Evolutionary conservation across 2,113 vertebrate genomes (phyloP).

Genomic region (Phyllopteryx taeniolatus): DNA sequence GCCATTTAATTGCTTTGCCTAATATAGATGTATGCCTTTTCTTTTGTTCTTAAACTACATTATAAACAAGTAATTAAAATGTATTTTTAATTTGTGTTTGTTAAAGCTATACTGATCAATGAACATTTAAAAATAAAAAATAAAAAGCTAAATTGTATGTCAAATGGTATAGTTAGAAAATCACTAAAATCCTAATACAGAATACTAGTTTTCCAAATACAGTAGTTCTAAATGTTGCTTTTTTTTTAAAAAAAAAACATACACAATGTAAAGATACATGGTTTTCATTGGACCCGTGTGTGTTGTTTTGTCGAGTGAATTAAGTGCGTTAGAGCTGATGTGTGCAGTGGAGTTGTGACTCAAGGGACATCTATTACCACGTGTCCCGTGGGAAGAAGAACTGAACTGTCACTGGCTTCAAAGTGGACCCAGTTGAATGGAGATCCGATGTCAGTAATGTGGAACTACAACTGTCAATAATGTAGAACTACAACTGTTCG

Average conservation of each 20-base stretch:
- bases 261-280: no score
- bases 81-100: not conserved
- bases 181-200: no score
- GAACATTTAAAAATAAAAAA: no score
- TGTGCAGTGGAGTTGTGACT: not conserved
- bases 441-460: slow-evolving; percentile 23
- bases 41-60: not conserved
- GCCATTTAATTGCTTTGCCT: not conserved
- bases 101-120: not conserved
- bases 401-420: slow-evolving; percentile 17
- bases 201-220: no score
- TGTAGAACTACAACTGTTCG: slow-evolving; percentile 42
- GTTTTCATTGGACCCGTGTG: no score
- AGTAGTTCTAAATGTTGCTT: no score
- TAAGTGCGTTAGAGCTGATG: not conserved
- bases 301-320: not conserved
- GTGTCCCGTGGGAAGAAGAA: slow-evolving; percentile 22
- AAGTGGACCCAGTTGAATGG: slow-evolving; percentile 24
- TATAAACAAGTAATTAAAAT: not conserved
- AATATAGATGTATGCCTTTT: not conserved
- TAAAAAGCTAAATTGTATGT: no score
- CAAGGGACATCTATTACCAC: not conserved
- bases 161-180: no score
- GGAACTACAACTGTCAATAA: slow-evolving; percentile 47
- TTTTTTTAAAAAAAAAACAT: no score